Evolutionary conservation across 1,140 invertebrate genomes (phyloP).

Genomic region (Alviniconcha marisindica): DNA sequence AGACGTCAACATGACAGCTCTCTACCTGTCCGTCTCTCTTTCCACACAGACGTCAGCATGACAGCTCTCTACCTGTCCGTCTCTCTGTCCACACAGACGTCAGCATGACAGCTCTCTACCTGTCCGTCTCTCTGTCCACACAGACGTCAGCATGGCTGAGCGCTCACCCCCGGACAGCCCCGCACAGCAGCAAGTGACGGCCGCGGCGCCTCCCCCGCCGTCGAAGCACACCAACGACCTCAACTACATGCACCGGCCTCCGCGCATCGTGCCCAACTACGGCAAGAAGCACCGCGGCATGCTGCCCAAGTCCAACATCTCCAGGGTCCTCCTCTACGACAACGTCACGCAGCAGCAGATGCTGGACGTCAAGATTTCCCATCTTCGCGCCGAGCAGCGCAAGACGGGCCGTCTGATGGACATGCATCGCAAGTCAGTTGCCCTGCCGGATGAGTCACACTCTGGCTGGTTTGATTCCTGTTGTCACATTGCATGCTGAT

Average conservation of each 20-base stretch:
- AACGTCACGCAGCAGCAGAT: conserved; percentile 70
- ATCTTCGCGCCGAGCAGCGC: conserved; percentile 60
- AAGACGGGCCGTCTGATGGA: conserved; percentile 57
- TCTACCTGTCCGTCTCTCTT: conserved; percentile 6
- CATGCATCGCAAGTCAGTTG: conserved; percentile 55
- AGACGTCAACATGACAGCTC: no score
- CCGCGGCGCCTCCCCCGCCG: not conserved
- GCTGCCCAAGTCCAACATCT: conserved; percentile 66
- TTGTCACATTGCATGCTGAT: no score
- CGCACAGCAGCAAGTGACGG: not conserved
- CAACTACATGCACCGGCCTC: conserved; percentile 69
- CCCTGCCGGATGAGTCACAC: no score
- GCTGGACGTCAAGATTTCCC: conserved; percentile 63
- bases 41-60: no score
- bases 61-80: not conserved
- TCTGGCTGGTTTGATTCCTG: no score
- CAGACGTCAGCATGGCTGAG: not conserved
- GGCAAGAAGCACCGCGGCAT: conserved; percentile 56
- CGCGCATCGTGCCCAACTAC: conserved; percentile 69
- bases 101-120: no score
- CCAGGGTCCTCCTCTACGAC: conserved; percentile 70
- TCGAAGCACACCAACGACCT: conserved; percentile 33
- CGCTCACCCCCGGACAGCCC: not conserved
- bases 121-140: no score
- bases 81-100: no score